Percentiles rank a stretch among this genome's conserved stretches.
Evolutionary conservation across 2,888 invertebrate species (phyloP).

Genomic region (Pseudococcus jackbeardsleyi): DNA sequence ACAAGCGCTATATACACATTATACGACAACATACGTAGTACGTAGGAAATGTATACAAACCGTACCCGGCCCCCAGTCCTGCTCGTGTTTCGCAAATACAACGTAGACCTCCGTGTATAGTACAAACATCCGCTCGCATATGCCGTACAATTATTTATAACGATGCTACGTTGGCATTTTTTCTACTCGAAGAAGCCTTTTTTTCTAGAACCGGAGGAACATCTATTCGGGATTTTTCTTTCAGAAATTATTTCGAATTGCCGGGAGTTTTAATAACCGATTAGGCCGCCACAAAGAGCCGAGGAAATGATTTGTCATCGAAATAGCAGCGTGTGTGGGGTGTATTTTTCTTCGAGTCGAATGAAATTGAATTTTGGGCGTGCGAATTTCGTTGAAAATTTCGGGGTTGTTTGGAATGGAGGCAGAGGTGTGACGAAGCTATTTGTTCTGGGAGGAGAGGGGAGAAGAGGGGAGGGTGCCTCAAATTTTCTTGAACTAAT

Average conservation of each 20-base stretch:
- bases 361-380: too few relatives aligned
- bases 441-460: too few relatives aligned
- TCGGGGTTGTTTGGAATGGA: neutral
- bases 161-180: neutral
- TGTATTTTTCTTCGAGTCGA: too few relatives aligned
- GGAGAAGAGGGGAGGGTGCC: too few relatives aligned
- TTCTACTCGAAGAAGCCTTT: neutral
- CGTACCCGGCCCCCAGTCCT: neutral
- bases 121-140: neutral
- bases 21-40: neutral
- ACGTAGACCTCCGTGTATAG: neutral
- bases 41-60: neutral
- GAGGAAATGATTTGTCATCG: constrained; percentile 1
- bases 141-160: constrained; percentile 1
- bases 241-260: neutral
- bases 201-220: neutral
- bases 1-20: neutral
- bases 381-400: neutral
- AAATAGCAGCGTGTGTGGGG: neutral
- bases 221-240: neutral
- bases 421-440: too few relatives aligned
- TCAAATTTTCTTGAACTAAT: too few relatives aligned
- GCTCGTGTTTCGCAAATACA: neutral
- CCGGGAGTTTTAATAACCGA: neutral
- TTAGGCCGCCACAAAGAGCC: neutral